Evolutionary conservation across 2,888 invertebrate genomes (phyloP), one percentile per base, ranked within the genome.

Genomic region (Stramonita haemastoma): DNA sequence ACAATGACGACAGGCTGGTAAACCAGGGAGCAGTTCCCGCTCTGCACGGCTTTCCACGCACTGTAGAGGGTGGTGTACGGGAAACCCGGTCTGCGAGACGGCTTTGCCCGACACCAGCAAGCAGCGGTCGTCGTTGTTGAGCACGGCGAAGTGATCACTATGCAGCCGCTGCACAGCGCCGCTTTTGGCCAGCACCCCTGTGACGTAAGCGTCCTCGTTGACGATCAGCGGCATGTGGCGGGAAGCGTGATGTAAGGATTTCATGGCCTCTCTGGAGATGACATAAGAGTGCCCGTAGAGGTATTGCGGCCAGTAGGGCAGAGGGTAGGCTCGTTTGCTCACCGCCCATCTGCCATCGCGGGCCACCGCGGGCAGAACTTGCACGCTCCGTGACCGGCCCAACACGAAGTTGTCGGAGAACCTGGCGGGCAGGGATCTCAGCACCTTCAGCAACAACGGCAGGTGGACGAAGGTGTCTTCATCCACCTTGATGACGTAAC

Each of bases 391-490:
- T 46, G 46, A 46, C 29, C 22, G 46, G 29, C 88, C 88, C 13
- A 88, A n/a, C 1, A 73, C 29, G 46, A 60, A 88, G n/a, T 22
- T 11, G n/a, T 22, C 2, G 4, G 34, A 32, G 57, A 46, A 70
- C 2, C 19, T 29, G 13, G 36, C 13, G 0, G 88, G 84, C 5
- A 84, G 22, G 22, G n/a, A 29, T 13, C 17, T 29, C 22, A 88
- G 29, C 26, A 88, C 57, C 29, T 66, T 60, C 46, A 88, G n/a
- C 0, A 88, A 70, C 6, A 88, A 70, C 0, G 84, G 84, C 19
- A 88, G 5, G 46, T 88, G 70, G 34, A 88, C 88, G 46, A 84
- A 88, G 0, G 88, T 88, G 29, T 88, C 88, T 70, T 88, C 88
- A 34, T 88, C 88, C 70, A 84, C 83, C 34, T 88, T 88, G 34